Evolutionary conservation across 2,797 vertebrate species (phyloP).

Genomic region (Hyperoplus lanceolatus): DNA sequence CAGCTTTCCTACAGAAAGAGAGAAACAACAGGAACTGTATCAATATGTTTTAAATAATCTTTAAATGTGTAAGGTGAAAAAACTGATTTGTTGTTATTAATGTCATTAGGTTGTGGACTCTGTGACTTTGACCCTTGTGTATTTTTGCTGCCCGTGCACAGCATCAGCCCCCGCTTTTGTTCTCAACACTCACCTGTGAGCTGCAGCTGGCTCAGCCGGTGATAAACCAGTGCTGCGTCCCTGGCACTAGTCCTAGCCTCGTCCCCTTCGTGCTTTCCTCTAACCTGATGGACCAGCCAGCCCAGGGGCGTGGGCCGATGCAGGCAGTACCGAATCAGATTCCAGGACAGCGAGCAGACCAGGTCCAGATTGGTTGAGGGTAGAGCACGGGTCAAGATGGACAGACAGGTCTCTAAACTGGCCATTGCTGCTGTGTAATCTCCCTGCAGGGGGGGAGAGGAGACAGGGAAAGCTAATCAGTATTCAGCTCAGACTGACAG

Average conservation of each 20-base stretch:
- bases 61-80: neutral
- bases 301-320: constrained; percentile 92
- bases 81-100: neutral
- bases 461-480: constrained; percentile 2
- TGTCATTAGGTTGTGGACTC: neutral
- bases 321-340: constrained; percentile 94
- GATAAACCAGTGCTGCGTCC: constrained; percentile 95
- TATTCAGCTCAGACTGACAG: constrained; percentile 4
- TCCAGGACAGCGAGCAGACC: constrained; percentile 95
- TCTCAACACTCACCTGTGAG: constrained; percentile 88
- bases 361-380: constrained; percentile 92
- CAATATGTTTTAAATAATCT: neutral
- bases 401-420: constrained; percentile 94
- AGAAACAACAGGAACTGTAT: neutral
- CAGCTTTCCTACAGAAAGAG: constrained; percentile 88
- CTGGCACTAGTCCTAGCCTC: constrained; percentile 93
- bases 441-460: constrained; percentile 81
- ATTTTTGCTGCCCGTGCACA: neutral
- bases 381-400: constrained; percentile 90
- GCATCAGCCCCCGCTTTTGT: neutral
- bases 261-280: constrained; percentile 92
- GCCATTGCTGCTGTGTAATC: constrained; percentile 90
- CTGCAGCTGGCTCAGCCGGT: constrained; percentile 94
- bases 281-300: constrained; percentile 94
- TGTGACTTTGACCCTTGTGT: neutral